These are phyloP conservation scores for Electrophaes corylata DNA, from an alignment of 2,888 invertebrate species.

Conservation along the genomic window DNA sequence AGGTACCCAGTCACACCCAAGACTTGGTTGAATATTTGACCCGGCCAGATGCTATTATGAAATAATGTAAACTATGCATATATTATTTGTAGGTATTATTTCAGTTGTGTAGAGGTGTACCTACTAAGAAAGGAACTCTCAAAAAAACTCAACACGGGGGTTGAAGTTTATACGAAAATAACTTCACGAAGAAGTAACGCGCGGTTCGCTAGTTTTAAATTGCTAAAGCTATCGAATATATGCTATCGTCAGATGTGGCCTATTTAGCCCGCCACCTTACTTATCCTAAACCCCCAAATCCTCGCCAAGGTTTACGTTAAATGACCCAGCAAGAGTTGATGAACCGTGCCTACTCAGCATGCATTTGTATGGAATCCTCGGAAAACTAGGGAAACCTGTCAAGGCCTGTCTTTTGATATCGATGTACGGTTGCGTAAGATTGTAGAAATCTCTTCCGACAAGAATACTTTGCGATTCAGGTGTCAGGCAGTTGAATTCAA, in stretches of 20 bases:
- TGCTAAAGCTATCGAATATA: constrained; percentile 23
- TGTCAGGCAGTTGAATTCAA: too few species aligned
- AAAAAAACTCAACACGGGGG: too few species aligned
- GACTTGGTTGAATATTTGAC: too few species aligned
- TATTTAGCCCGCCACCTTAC: constrained; percentile 15
- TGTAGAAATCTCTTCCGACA: constrained; percentile 30
- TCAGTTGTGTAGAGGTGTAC: too few species aligned
- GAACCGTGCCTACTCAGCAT: constrained; percentile 50
- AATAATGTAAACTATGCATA: too few species aligned
- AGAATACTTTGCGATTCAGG: not conserved
- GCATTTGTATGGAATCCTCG: constrained; percentile 66
- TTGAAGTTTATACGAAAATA: too few species aligned
- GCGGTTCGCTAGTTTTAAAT: not conserved
- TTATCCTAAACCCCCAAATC: constrained; percentile 29
- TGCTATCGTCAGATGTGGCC: constrained; percentile 16
- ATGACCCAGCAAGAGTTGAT: constrained; percentile 49
- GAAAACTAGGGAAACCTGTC: constrained; percentile 63
- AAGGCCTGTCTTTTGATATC: constrained; percentile 62
- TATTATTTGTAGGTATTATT: too few species aligned
- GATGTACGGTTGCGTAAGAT: constrained; percentile 42
- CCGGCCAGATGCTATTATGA: too few species aligned
- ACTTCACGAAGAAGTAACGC: too few species aligned
- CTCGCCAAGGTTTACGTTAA: constrained; percentile 37
- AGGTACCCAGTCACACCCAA: too few species aligned
- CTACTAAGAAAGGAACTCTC: too few species aligned